Percentiles rank a stretch among this genome's conserved stretches.
Conservation (phyloP, 2,797 vertebrate species). For the Coendou prehensilis region DNA sequence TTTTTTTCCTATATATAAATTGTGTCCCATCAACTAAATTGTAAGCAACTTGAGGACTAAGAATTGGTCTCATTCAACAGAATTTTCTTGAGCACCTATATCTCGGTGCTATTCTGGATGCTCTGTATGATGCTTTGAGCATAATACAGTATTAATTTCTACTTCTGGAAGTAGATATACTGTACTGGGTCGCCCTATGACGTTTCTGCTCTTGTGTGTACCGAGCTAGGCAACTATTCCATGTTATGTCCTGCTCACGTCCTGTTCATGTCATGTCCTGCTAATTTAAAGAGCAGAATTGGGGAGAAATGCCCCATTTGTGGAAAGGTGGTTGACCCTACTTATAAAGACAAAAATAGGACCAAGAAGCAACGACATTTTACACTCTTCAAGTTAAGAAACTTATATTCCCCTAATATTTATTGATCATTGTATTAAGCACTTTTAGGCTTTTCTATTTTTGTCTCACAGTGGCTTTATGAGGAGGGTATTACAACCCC, state of each 20-base stretch:
- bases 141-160: neutral
- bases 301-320: neutral
- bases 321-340: neutral
- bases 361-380: constrained; percentile 24
- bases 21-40: neutral
- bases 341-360: constrained; percentile 17
- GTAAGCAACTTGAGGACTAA: constrained; percentile 3
- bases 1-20: constrained; percentile 13
- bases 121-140: neutral
- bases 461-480: neutral
- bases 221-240: neutral
- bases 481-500: neutral
- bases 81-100: neutral
- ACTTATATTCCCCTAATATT: neutral
- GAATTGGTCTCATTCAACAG: neutral
- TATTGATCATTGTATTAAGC: constrained; percentile 19
- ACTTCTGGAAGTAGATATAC: neutral
- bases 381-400: constrained; percentile 35
- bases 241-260: neutral
- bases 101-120: neutral
- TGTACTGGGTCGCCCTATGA: neutral
- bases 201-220: no score
- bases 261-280: neutral
- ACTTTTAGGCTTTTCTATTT: neutral
- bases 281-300: neutral